Conservation (phyloP, 1,140 invertebrate genomes). For the Sycophila sp. region DNA sequence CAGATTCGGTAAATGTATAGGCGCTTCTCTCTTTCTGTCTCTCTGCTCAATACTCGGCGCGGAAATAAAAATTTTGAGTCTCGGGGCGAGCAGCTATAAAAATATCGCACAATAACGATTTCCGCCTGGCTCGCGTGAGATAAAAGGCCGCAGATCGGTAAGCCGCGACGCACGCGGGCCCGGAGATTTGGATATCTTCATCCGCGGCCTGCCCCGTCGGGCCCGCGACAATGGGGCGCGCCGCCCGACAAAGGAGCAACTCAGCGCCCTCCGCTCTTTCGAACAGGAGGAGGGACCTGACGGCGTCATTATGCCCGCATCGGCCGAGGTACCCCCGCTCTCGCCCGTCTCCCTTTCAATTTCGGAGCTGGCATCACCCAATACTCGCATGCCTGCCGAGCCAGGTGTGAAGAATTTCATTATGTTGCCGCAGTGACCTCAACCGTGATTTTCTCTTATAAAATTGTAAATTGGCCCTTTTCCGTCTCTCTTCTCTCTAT, state of each 20-base stretch:
- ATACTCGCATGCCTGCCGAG: neutral
- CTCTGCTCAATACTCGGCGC: no score
- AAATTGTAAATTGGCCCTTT: constrained; percentile 12
- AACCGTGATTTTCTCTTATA: neutral
- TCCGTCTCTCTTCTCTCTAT: neutral
- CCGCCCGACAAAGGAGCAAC: constrained; percentile 19
- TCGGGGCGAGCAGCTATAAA: neutral
- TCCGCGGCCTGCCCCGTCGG: neutral
- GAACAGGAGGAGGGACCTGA: neutral
- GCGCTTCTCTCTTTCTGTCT: neutral
- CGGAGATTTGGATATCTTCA: constrained; percentile 11
- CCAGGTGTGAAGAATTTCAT: constrained; percentile 31
- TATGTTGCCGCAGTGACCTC: neutral
- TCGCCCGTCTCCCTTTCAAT: constrained; percentile 7
- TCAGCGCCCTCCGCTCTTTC: neutral
- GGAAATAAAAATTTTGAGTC: no score
- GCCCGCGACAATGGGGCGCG: neutral
- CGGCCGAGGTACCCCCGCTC: neutral
- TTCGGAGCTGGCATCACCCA: constrained; percentile 12
- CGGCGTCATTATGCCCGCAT: neutral
- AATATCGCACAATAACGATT: no score
- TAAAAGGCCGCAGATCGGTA: no score
- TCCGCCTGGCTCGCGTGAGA: neutral
- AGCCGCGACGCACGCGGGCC: neutral
- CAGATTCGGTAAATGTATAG: no score